Evolutionary conservation across 2,888 invertebrate genomes (phyloP).

Genomic region (Choristoneura rosaceana): DNA sequence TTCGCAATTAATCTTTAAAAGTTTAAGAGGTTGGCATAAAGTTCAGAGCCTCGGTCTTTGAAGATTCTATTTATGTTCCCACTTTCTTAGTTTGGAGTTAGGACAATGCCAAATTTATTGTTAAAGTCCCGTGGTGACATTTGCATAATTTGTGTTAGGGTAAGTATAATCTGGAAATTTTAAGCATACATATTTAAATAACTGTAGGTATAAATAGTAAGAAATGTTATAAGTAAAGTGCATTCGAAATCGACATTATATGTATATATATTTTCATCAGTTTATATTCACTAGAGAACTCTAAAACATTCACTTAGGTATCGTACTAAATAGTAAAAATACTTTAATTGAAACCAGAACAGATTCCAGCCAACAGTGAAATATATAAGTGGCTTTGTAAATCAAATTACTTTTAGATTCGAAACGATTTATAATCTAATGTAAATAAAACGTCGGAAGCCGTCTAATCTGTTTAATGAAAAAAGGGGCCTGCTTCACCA

Average conservation of each 20-base stretch:
- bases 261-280: too few relatives aligned
- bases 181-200: not conserved
- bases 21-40: not conserved
- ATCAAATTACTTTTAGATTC: constrained; percentile 21
- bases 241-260: too few relatives aligned
- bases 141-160: not conserved
- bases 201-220: too few relatives aligned
- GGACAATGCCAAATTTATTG: not conserved
- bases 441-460: constrained; percentile 36
- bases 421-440: constrained; percentile 28
- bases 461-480: constrained; percentile 36
- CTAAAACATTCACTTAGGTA: not conserved
- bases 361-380: constrained; percentile 2
- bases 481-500: constrained; percentile 29
- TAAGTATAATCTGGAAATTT: not conserved
- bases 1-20: constrained; percentile 13
- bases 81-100: constrained; percentile 4
- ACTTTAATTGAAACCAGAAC: not conserved
- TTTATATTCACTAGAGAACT: not conserved
- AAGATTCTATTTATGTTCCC: not conserved
- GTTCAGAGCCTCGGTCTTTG: constrained; percentile 1
- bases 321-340: not conserved
- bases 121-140: not conserved
- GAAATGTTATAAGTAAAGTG: too few relatives aligned
- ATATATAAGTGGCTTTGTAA: constrained; percentile 9